These are phyloP conservation scores for Microdon myrmicae DNA, from an alignment of 2,888 invertebrate genomes.

Conservation along the genomic window DNA sequence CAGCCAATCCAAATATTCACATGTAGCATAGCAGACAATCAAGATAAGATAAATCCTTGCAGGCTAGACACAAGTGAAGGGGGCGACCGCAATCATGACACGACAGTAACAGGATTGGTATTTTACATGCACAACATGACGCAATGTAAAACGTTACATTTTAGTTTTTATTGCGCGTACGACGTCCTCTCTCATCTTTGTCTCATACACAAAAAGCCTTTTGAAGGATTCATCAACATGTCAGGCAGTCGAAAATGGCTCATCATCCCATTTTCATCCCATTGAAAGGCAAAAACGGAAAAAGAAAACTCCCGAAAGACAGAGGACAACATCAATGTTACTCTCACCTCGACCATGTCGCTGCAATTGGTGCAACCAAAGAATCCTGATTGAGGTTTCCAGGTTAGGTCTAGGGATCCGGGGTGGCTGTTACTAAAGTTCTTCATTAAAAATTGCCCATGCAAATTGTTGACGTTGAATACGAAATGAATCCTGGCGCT, in stretches of 20 bases:
- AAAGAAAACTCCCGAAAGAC: no score
- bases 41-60: conserved; percentile 22
- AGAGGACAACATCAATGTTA: no score
- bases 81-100: conserved; percentile 35
- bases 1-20: conserved; percentile 31
- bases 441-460: conserved; percentile 49
- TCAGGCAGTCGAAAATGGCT: conserved; percentile 37
- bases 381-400: conserved; percentile 30
- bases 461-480: conserved; percentile 52
- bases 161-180: conserved; percentile 6
- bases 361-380: conserved; percentile 12
- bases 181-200: conserved; percentile 4
- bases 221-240: conserved; percentile 26
- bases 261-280: conserved; percentile 47
- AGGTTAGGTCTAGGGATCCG: conserved; percentile 29
- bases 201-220: conserved; percentile 28
- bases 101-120: conserved; percentile 36
- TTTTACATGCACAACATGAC: conserved; percentile 43
- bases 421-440: conserved; percentile 26
- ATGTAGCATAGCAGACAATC: conserved; percentile 40
- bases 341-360: no score
- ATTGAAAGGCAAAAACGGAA: no score
- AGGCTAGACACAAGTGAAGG: conserved; percentile 5
- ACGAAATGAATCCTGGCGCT: conserved; percentile 22
- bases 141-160: conserved; percentile 37